Conservation (phyloP, 1,140 invertebrate species). For the Eriosoma lanigerum region DNA sequence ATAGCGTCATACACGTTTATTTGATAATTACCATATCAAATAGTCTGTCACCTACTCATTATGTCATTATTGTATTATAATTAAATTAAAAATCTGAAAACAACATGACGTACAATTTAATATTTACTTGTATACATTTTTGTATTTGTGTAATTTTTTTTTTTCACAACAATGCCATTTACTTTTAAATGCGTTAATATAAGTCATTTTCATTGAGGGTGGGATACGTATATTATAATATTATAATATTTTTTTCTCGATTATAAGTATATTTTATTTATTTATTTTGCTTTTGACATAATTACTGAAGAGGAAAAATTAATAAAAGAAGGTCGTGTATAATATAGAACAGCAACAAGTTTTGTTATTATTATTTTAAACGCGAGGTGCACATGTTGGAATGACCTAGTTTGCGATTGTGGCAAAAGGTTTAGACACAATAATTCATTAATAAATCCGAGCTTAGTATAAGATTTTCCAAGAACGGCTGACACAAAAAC, state of each 20-base stretch:
- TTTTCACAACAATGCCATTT: background rate
- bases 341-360: constrained; percentile 30
- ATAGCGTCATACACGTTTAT: no score
- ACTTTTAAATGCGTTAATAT: background rate
- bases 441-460: background rate
- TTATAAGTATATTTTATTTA: background rate
- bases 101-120: background rate
- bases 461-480: background rate
- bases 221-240: background rate
- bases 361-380: background rate
- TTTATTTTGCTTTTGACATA: constrained; percentile 25
- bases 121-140: background rate
- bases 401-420: constrained; percentile 7
- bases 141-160: background rate
- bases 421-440: constrained; percentile 8
- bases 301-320: constrained; percentile 31
- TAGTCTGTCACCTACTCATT: no score
- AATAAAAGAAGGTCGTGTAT: background rate
- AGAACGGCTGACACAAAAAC: background rate
- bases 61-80: no score
- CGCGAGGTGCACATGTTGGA: background rate
- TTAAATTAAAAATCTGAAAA: background rate
- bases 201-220: background rate
- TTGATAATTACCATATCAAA: no score
- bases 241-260: background rate